Base-by-base conservation (phyloP, 30 jellyfish, hydroid and myxozoan genomes). In the Catostylus mosaicus region DNA sequence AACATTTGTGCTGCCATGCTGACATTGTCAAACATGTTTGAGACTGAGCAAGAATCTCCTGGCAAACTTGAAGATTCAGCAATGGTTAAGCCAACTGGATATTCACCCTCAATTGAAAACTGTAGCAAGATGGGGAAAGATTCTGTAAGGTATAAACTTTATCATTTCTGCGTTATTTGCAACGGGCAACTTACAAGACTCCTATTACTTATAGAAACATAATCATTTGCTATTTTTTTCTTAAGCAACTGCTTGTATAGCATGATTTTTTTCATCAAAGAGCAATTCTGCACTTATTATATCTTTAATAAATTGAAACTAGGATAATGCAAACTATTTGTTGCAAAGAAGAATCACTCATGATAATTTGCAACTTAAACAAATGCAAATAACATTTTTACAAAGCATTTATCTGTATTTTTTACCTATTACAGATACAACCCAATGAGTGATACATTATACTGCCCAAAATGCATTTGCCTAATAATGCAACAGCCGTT, bases 401-500 rank as follows among this genome's bases (percentile, higher is more conserved):
- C n/a, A n/a, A n/a, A n/a, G n/a, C n/a, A n/a, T n/a, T n/a, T n/a
- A n/a, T 22, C n/a, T 61, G 11, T 11, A 12, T 27, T 61, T 30
- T 48, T 48, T 27, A 40, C 63, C 63, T 27, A 29, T 26, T 57
- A 29, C 65, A 84, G 88, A 36, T 87, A 63, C 51, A 56, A 87
- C 36, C 91, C 89, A 12, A 37, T 64, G 45, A 27, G 52, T 36
- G 99, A 88, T 31, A 77, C 31, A 10, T 67, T 94, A 48, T 94
- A 38, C 71, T 90, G 80, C 35, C 74, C 97, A 19, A 94, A 94
- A 75, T 94, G 92, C 83, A 78, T 94, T 12, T 94, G 97, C 40
- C 69, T 94, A 1, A 66, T 94, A n/a, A 94, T 94, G 99, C 92
- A 94, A 73, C 90, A 94, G 73, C 97, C 97, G 18, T 84, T 82